Percentiles rank a stretch among this genome's conserved stretches.
phyloP scores from a whole-genome alignment of 1,140 invertebrate species.

The Asbolus verrucosus region DNA sequence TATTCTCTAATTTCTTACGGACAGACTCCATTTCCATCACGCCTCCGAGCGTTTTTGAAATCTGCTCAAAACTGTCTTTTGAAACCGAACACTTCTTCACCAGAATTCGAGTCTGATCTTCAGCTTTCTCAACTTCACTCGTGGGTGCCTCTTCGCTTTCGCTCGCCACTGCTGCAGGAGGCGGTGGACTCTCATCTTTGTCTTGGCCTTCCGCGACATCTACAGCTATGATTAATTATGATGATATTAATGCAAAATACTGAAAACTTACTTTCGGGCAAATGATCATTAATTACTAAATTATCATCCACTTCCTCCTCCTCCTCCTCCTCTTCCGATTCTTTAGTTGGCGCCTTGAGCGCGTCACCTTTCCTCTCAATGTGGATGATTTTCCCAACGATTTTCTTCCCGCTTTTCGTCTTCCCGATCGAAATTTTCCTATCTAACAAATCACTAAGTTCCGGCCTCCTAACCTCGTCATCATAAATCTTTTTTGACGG shows the following conservation, averaged over 20 bases:
- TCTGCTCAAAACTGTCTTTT: constrained; percentile 51
- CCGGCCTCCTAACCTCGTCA: constrained; percentile 1
- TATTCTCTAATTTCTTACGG: constrained; percentile 50
- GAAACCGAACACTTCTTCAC: constrained; percentile 9
- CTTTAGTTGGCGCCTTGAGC: too few species aligned
- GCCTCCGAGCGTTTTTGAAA: constrained; percentile 50
- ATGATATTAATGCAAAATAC: too few species aligned
- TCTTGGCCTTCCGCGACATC: too few species aligned
- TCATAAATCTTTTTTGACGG: constrained; percentile 31
- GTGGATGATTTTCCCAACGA: constrained; percentile 57
- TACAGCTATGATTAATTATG: too few species aligned
- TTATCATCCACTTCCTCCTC: not conserved
- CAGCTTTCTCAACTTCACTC: not conserved
- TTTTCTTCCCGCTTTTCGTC: constrained; percentile 49
- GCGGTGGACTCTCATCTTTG: too few species aligned
- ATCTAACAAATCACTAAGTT: constrained; percentile 50
- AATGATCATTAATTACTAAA: not conserved
- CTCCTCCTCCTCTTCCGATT: not conserved
- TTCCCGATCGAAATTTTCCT: constrained; percentile 54
- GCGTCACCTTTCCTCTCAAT: constrained; percentile 42
- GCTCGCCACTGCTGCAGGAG: too few species aligned
- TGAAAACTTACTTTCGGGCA: too few species aligned
- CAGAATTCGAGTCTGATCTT: not conserved
- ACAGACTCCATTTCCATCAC: constrained; percentile 57
- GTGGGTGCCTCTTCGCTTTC: not conserved